A percentile compares a stretch with the other conserved stretches of the same genome.
Evolutionary conservation across 2,113 vertebrate species (phyloP).

Genomic region (Hippocampus barbouri): DNA sequence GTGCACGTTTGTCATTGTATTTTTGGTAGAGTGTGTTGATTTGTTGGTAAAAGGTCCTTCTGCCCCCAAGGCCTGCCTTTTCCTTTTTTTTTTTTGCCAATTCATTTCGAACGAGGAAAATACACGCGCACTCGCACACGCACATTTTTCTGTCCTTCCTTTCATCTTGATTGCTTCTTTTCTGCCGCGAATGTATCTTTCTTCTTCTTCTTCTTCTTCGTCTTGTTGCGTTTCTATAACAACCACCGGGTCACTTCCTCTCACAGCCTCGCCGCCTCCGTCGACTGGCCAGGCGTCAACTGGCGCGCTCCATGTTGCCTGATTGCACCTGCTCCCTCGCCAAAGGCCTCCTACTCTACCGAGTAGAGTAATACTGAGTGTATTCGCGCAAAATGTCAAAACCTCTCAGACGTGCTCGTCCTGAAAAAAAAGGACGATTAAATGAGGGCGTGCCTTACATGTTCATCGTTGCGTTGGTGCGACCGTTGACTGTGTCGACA

Average conservation of each 20-base stretch:
- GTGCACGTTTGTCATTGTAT: too few relatives aligned
- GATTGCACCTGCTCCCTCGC: not conserved
- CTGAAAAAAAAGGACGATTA: too few relatives aligned
- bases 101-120: too few relatives aligned
- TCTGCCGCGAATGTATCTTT: slow-evolving; percentile 54
- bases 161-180: slow-evolving; percentile 18
- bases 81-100: too few relatives aligned
- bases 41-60: too few relatives aligned
- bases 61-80: too few relatives aligned
- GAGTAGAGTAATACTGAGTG: not conserved
- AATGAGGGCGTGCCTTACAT: too few relatives aligned
- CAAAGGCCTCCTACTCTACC: not conserved
- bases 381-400: not conserved
- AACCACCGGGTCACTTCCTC: slow-evolving; percentile 52
- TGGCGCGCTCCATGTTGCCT: too few relatives aligned
- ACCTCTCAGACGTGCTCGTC: not conserved
- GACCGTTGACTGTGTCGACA: too few relatives aligned
- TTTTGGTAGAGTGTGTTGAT: too few relatives aligned
- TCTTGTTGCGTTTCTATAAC: slow-evolving; percentile 64
- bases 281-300: slow-evolving; percentile 19
- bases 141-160: slow-evolving; percentile 29
- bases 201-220: slow-evolving; percentile 27
- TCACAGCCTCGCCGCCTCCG: slow-evolving; percentile 31
- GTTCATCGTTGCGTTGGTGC: too few relatives aligned
- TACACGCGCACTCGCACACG: not conserved